Evolutionary conservation across 2,797 vertebrate species (phyloP).

Genomic region (Sebastes elongatus): DNA sequence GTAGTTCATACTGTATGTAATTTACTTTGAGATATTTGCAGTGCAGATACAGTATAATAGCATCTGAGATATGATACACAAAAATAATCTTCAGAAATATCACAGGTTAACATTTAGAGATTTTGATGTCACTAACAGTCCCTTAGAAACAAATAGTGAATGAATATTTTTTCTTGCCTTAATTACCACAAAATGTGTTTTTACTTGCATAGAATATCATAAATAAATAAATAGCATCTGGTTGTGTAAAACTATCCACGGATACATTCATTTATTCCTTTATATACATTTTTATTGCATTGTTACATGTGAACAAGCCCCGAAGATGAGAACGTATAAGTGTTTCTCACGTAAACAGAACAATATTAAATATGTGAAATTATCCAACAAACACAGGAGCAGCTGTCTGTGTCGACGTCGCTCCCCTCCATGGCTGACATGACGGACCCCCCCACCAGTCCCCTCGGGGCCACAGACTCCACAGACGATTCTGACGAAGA

Average conservation of each 20-base stretch:
- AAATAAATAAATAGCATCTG: background rate
- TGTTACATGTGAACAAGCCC: background rate
- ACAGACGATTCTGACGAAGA: slow-evolving; percentile 91
- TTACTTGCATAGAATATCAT: background rate
- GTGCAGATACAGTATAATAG: background rate
- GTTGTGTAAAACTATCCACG: background rate
- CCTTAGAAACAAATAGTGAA: background rate
- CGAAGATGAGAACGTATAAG: background rate
- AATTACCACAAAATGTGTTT: background rate
- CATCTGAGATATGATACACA: background rate
- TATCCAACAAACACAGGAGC: slow-evolving; percentile 79
- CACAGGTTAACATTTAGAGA: background rate
- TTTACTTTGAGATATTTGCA: background rate
- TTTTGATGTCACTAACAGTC: background rate
- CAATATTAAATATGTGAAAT: background rate
- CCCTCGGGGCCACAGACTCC: slow-evolving; percentile 89
- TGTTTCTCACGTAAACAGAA: background rate
- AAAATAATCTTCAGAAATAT: background rate
- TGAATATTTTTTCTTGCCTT: background rate
- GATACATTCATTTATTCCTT: background rate
- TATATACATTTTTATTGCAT: background rate
- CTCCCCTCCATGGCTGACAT: slow-evolving; percentile 88
- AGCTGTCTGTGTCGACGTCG: slow-evolving; percentile 86
- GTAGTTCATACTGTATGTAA: background rate
- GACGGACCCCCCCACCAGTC: slow-evolving; percentile 84